Evolutionary conservation across 2,113 vertebrate genomes (phyloP).

Genomic region (Aleadryas rufinucha): DNA sequence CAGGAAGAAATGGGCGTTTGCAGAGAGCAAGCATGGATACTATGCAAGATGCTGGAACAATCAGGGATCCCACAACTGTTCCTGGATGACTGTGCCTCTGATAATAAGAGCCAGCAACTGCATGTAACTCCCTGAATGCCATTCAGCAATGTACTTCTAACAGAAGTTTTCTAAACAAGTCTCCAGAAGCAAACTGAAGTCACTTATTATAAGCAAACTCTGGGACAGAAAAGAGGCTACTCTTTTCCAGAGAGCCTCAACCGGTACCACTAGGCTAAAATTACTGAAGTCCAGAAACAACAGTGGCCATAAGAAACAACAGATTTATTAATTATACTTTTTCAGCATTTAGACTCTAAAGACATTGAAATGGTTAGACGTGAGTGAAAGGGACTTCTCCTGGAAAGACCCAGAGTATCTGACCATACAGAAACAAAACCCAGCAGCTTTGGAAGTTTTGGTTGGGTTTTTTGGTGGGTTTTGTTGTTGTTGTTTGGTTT

Average conservation of each 20-base stretch:
- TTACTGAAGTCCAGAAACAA: not conserved
- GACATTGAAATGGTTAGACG: not conserved
- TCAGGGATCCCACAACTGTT: not conserved
- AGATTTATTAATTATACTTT: not conserved
- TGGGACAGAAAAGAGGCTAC: not conserved
- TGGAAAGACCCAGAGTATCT: not conserved
- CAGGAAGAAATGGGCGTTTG: not conserved
- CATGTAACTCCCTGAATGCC: not conserved
- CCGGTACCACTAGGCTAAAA: not conserved
- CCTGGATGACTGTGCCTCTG: not conserved
- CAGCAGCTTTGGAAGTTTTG: not conserved
- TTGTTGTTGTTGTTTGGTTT: not conserved
- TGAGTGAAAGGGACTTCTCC: not conserved
- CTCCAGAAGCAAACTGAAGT: not conserved
- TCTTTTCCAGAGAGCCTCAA: not conserved
- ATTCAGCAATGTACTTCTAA: not conserved
- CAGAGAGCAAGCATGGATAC: not conserved
- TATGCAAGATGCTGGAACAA: not conserved
- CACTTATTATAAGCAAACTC: not conserved
- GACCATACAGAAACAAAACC: not conserved
- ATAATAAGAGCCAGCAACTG: not conserved
- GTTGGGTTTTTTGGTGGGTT: not conserved
- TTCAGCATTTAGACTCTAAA: not conserved
- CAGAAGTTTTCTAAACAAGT: not conserved
- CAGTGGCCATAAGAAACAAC: rapidly evolving